Evolutionary conservation across 2,113 vertebrate species (phyloP).

Genomic region (Nycticorax nycticorax): DNA sequence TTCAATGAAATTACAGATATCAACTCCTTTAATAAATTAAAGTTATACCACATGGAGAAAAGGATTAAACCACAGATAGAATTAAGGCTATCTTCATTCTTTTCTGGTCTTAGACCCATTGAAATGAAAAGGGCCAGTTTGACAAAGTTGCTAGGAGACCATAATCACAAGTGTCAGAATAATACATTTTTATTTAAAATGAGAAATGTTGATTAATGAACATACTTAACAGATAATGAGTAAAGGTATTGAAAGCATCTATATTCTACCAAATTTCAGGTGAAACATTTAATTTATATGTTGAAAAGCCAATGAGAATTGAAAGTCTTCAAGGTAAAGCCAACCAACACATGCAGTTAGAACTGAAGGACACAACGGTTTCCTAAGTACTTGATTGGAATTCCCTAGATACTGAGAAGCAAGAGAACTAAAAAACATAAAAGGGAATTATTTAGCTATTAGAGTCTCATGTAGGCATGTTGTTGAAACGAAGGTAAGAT

Average conservation of each 20-base stretch:
- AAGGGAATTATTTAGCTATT: neutral
- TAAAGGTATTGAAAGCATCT: conserved; percentile 47
- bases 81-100: conserved; percentile 9
- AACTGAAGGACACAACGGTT: neutral
- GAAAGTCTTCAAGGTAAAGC: conserved; percentile 38
- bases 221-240: conserved; percentile 43
- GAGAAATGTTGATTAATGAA: conserved; percentile 59
- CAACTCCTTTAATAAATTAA: conserved; percentile 34
- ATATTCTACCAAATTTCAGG: conserved; percentile 28
- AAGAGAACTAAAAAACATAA: neutral
- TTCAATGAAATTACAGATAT: conserved; percentile 37
- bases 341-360: neutral
- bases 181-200: conserved; percentile 67
- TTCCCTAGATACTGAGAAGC: neutral
- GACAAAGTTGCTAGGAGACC: conserved; percentile 61
- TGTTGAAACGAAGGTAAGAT: neutral
- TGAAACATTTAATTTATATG: conserved; percentile 40
- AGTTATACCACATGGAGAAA: conserved; percentile 23
- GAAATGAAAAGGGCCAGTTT: neutral
- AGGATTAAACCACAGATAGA: conserved; percentile 23
- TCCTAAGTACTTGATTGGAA: neutral
- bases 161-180: conserved; percentile 50
- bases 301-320: conserved; percentile 31
- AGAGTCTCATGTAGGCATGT: neutral
- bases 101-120: neutral